Evolutionary conservation across 2,888 invertebrate species (phyloP).

Genomic region (Limnephilus marmoratus): DNA sequence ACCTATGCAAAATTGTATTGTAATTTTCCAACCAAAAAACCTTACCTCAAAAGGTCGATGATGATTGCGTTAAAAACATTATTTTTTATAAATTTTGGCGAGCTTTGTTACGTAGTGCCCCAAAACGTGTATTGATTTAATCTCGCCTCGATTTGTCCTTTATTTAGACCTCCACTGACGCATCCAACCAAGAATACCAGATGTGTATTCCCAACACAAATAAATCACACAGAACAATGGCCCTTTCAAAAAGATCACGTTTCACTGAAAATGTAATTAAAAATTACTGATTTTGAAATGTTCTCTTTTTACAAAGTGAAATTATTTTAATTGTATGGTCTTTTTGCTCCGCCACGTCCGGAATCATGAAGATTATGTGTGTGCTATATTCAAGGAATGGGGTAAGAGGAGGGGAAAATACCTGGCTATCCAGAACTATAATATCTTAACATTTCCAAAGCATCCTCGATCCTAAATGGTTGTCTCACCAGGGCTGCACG

Average conservation of each 20-base stretch:
- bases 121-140: not conserved
- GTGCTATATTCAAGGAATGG: not conserved
- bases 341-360: not conserved
- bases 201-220: not conserved
- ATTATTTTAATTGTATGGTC: not conserved
- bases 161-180: not conserved
- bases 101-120: not conserved
- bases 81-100: not conserved
- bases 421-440: not conserved
- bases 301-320: not conserved
- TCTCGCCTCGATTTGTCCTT: not conserved
- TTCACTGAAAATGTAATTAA: not conserved
- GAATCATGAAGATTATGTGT: not conserved
- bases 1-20: too few species aligned
- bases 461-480: not conserved
- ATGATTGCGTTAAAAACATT: not conserved
- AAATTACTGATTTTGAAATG: not conserved
- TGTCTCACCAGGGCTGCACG: not conserved
- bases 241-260: not conserved
- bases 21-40: too few species aligned
- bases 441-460: not conserved
- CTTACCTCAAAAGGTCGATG: not conserved
- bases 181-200: not conserved
- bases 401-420: not conserved
- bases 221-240: not conserved